Evolutionary conservation across 1,140 invertebrate species (phyloP), one percentile per base, ranked within the genome.

Genomic region (Neodiprion pinetum): DNA sequence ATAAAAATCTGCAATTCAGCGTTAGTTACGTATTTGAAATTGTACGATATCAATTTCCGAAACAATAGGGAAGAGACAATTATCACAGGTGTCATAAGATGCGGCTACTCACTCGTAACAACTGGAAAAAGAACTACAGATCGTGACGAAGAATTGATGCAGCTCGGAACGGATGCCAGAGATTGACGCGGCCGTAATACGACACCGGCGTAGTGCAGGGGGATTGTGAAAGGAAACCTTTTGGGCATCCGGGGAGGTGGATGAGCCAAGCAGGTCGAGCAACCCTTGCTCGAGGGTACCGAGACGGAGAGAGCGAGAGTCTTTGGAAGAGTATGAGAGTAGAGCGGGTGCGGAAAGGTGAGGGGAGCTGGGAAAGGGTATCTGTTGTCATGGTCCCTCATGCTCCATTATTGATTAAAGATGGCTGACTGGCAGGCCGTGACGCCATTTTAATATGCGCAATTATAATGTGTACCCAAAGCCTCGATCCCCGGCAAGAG

Each of bases 361-460:
- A 68, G 77, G 77, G 75, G 74, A 77, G 77, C 77, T 71, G 81
- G 81, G 81, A 85, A 87, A 86, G 86, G 86, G 85, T 86, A 87
- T 87, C 86, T 88, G 86, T 88, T 88, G 86, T 88, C 86, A 88
- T 88, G 86, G 86, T 87, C 86, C 85, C 86, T 87, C 86, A 87
- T 87, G 86, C 81, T 88, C 85, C 86, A 87, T 88, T 88, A 88
- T 88, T 88, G 86, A 88, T 88, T 88, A 88, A 88, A 88, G 86
- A 88, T 88, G 86, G 86, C 84, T 84, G 85, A 79, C 77, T 83
- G 78, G 81, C 78, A 71, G 76, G 74, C 79, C 81, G 79, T 78
- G 81, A 82, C 84, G 86, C 86, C 87, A 88, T 88, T 88, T 87
- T 87, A 87, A 88, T 88, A 86, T 88, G 86, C 85, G 84, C 86